phyloP scores from a whole-genome alignment of 2,888 invertebrate species.

The Conchocele bisecta region DNA sequence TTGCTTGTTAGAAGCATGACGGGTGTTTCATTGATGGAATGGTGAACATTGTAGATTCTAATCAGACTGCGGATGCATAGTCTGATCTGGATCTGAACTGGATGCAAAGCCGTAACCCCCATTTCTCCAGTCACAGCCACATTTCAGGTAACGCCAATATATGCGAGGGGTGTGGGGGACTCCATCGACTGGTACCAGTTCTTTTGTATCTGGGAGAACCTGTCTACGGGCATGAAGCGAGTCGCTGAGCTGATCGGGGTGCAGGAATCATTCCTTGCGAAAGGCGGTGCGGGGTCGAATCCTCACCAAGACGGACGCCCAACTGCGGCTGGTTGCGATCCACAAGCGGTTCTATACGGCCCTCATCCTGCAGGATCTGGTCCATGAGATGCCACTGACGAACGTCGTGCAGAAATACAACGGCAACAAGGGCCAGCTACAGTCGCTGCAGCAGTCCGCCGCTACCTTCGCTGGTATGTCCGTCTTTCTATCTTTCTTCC shows the following conservation, averaged over 20 bases:
- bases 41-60: too few relatives aligned
- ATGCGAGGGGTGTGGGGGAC: slow-evolving; percentile 90
- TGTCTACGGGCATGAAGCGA: slow-evolving; percentile 90
- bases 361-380: slow-evolving; percentile 94
- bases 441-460: slow-evolving; percentile 96
- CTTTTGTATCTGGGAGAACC: slow-evolving; percentile 91
- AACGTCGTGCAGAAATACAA: slow-evolving; percentile 92
- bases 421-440: slow-evolving; percentile 94
- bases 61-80: too few relatives aligned
- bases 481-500: too few relatives aligned
- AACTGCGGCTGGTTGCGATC: slow-evolving; percentile 67
- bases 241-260: slow-evolving; percentile 95
- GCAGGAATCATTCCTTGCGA: slow-evolving; percentile 90
- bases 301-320: slow-evolving; percentile 67
- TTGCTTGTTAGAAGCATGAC: too few relatives aligned
- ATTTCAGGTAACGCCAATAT: slow-evolving; percentile 92
- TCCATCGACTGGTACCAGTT: slow-evolving; percentile 87
- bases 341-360: slow-evolving; percentile 86
- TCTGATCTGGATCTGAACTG: too few relatives aligned
- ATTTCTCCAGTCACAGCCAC: too few relatives aligned
- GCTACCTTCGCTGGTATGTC: slow-evolving; percentile 94
- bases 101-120: too few relatives aligned
- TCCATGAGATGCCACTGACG: slow-evolving; percentile 91
- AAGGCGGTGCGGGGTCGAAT: slow-evolving; percentile 83
- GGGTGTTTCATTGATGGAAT: too few relatives aligned